These are phyloP conservation scores for Mus minutoides DNA, from an alignment of 2,797 vertebrate genomes.

Conservation along the genomic window DNA sequence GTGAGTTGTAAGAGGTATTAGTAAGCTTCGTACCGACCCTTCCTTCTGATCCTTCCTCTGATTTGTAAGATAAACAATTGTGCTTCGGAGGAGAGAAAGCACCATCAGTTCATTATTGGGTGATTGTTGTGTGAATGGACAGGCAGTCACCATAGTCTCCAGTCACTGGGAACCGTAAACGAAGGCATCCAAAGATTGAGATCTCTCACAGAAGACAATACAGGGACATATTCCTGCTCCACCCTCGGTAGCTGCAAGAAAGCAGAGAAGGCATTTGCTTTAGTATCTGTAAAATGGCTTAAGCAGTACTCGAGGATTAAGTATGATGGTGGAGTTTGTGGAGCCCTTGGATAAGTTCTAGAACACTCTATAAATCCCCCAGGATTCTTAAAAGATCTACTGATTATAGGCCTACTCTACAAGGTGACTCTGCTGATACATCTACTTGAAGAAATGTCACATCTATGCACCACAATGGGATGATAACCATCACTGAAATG, in stretches of 20 bases:
- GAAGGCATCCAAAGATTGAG: neutral
- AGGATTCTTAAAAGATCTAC: neutral
- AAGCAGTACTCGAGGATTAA: neutral
- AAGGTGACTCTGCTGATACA: neutral
- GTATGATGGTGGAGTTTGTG: neutral
- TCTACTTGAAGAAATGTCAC: neutral
- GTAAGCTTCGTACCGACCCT: neutral
- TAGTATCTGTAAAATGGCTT: neutral
- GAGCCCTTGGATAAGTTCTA: neutral
- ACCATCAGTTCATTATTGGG: neutral
- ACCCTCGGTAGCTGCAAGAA: neutral
- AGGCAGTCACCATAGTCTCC: neutral
- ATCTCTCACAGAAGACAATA: neutral
- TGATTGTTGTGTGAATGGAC: neutral
- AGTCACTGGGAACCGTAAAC: neutral
- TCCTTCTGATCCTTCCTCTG: neutral
- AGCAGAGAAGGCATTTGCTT: neutral
- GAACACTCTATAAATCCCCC: neutral
- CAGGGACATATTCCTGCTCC: neutral
- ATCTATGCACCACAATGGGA: neutral
- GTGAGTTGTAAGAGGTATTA: neutral
- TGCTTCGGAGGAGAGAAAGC: neutral
- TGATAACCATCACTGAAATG: neutral
- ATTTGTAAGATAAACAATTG: conserved; percentile 21
- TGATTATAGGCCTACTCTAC: neutral